Evolutionary conservation across 2,113 vertebrate species (phyloP).

Genomic region (Channa maculata): DNA sequence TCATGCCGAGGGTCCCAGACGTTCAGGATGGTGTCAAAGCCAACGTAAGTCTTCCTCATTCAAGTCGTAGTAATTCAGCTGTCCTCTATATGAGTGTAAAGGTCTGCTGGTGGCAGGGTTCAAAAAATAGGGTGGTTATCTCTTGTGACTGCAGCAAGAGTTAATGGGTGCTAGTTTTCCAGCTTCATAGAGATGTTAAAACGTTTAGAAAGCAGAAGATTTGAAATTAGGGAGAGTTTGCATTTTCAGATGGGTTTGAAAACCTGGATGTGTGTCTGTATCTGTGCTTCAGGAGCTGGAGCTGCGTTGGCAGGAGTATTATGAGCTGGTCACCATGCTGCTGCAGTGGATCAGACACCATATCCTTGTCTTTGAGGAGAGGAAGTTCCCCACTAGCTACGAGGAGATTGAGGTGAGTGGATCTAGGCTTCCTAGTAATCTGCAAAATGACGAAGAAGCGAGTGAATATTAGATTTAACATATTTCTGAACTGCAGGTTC

Average conservation of each 20-base stretch:
- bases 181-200: too few species aligned
- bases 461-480: too few species aligned
- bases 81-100: background rate
- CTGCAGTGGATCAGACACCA: conserved; percentile 94
- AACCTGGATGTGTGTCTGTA: background rate
- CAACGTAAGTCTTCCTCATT: conserved; percentile 84
- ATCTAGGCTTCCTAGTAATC: too few species aligned
- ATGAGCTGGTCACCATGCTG: conserved; percentile 91
- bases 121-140: background rate
- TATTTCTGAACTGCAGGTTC: conserved; percentile 80
- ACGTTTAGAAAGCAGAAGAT: too few species aligned
- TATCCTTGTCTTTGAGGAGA: conserved; percentile 89
- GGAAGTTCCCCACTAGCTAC: conserved; percentile 90
- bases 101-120: background rate
- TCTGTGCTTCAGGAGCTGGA: conserved; percentile 88
- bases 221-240: too few species aligned
- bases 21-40: conserved; percentile 89
- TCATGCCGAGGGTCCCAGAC: conserved; percentile 92
- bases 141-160: too few species aligned
- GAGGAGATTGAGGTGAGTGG: conserved; percentile 92
- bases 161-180: too few species aligned
- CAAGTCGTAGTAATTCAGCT: background rate
- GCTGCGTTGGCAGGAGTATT: conserved; percentile 96
- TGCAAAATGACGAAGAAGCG: background rate
- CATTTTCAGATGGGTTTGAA: too few species aligned